Percentiles rank a stretch among this genome's conserved stretches.
Conservation (phyloP, 2,888 invertebrate genomes). For the Cenopis cana region DNA sequence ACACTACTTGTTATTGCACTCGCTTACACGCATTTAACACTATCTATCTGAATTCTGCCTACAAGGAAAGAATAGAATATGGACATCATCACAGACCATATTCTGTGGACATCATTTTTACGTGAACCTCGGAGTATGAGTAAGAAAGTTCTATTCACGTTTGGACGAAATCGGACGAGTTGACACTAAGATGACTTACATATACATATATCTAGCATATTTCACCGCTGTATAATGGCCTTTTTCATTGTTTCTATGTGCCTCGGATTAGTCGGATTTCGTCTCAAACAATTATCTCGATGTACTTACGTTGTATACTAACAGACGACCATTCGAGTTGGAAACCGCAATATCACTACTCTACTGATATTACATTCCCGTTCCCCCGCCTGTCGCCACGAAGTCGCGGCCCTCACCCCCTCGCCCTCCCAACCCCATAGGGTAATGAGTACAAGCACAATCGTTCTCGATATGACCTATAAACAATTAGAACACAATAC, state of each 20-base stretch:
- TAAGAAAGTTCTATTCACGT: too few species aligned
- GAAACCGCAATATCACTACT: slow-evolving; percentile 81
- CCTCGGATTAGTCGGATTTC: background rate
- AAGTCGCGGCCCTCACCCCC: slow-evolving; percentile 63
- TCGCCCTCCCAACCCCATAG: slow-evolving; percentile 68
- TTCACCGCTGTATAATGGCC: too few species aligned
- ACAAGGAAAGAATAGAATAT: too few species aligned
- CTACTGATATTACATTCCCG: slow-evolving; percentile 79
- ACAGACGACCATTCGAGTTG: slow-evolving; percentile 68
- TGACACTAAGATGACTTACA: too few species aligned
- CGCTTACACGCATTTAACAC: slow-evolving; percentile 45
- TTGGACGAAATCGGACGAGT: too few species aligned
- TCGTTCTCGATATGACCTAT: slow-evolving; percentile 74
- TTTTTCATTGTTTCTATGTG: too few species aligned
- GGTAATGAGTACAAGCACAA: slow-evolving; percentile 78
- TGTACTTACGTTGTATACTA: slow-evolving; percentile 49
- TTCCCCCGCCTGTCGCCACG: slow-evolving; percentile 70
- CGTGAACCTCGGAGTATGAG: too few species aligned
- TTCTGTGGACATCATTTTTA: too few species aligned
- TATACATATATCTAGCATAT: too few species aligned
- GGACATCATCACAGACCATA: too few species aligned
- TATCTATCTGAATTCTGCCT: slow-evolving; percentile 22
- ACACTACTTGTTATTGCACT: slow-evolving; percentile 65
- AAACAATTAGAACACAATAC: slow-evolving; percentile 75
- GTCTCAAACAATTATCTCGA: slow-evolving; percentile 37